Base-by-base conservation (phyloP, 2,113 vertebrate species). In the Cyrtonyx montezumae region DNA sequence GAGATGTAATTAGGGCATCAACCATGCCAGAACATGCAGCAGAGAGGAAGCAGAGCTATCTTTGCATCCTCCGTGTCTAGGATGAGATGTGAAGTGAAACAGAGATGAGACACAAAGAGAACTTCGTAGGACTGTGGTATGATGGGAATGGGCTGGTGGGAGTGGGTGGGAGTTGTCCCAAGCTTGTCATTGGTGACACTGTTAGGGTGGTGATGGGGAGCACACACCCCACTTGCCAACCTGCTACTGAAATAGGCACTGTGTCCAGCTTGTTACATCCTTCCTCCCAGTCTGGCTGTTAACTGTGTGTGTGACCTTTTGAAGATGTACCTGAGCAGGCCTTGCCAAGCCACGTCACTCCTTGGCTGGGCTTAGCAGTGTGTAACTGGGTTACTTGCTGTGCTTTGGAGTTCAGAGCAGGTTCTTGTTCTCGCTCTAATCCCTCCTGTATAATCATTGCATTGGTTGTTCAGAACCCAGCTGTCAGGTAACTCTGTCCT, bases 281-380 rank as follows among this genome's bases (percentile, higher is more conserved):
- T 77, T 91, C 34, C 45, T 32, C 28, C 25, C 5, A 65, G 22
- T 34, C 12, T 55, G 28, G 4, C 17, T 43, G 12, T 37, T 28
- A 56, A 30, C 7, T 0, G 0, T 36, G 36, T 10, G 6, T 4
- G 18, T 84, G 70, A 6, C 2, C 17, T 45, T 42, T 6, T 37
- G 74, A 68, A 88, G 76, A 59, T 1, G 4, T 6, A 7, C n/a
- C 43, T 43, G 53, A 61, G n/a, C 19, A 26, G 15, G 9, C 17
- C 25, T 30, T 25, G 43, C 53, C 40, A 58, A 48, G 2, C 1
- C 36, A 19, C 18, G 18, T 9, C 1, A 0, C 58, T 25, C 48
- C 4, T 1, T 13, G 55, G 9, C 32, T 53, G 45, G 30, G 53
- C 10, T 49, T 53, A 26, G 25, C 28, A 21, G 21, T 56, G 45